These are phyloP conservation scores for Cossypha polioptera DNA, from an alignment of 2,797 vertebrate genomes.

Conservation along the genomic window DNA sequence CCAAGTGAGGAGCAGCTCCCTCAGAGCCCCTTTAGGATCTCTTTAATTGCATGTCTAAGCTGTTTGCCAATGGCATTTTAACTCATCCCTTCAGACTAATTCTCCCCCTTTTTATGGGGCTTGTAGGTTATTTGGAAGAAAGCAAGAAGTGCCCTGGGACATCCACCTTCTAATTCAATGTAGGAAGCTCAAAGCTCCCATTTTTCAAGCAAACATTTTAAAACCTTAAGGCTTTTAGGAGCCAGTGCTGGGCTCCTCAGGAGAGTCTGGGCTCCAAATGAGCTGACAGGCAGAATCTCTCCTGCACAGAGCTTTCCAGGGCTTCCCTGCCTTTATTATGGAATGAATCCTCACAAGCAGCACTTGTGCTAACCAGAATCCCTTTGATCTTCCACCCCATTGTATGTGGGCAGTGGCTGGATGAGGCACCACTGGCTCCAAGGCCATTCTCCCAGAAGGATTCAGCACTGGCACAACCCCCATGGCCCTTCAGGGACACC, in stretches of 20 bases:
- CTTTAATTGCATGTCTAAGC: not conserved
- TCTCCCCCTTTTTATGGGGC: not conserved
- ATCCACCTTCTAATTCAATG: not conserved
- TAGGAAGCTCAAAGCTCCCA: not conserved
- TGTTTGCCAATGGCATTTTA: constrained; percentile 11
- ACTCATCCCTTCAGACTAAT: constrained; percentile 35
- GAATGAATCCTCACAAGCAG: not conserved
- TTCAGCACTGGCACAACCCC: not conserved
- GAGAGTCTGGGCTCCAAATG: not conserved
- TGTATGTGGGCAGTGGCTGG: not conserved
- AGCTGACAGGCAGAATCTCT: constrained; percentile 19
- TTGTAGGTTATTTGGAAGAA: constrained; percentile 29
- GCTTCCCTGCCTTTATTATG: not conserved
- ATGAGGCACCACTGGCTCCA: not conserved
- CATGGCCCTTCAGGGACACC: not conserved
- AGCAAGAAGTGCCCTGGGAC: constrained; percentile 19
- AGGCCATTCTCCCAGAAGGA: not conserved
- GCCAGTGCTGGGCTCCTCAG: not conserved
- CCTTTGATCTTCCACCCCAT: not conserved
- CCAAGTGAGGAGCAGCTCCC: not conserved
- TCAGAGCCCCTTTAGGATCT: not conserved
- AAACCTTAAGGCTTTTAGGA: constrained; percentile 28
- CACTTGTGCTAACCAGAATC: not conserved
- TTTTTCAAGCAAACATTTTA: constrained; percentile 33
- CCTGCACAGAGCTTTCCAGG: not conserved